Base-by-base conservation (phyloP, 2,797 vertebrate species). In the Anguilla marmorata region DNA sequence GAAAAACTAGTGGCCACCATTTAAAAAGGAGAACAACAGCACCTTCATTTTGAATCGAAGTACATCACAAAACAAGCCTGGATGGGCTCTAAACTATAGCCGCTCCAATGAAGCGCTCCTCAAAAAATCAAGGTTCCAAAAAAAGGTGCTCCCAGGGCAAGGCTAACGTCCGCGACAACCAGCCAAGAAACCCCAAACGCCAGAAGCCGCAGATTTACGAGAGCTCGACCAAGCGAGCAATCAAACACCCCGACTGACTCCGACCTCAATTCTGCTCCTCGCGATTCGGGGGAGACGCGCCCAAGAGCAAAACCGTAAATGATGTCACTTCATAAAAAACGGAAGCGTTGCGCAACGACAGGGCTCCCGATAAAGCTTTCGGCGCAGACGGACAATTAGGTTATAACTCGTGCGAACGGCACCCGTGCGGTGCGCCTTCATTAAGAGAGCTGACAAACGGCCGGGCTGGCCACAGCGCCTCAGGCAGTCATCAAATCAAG, bases 341-440 rank as follows among this genome's bases (percentile, higher is more conserved):
- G 79, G 7, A 82, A 48, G 24, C 8, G 41, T 50, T n/a, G 11
- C 19, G 27, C 41, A 82, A 50, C 37, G 3, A 41, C 79, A 50
- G 21, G 8, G 41, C 79, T 50, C 12, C 5, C 79, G 50, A 11
- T 45, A n/a, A 87, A 88, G 88, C 79, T 88, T 88, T 87, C 30
- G 87, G 86, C 88, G 83, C 76, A 90, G 91, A 93, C 94, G 93
- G 88, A 88, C 88, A 94, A 93, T 93, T 48, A 66, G 63, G 24
- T 24, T 11, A 24, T 90, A 92, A 85, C 80, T 27, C 69, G 89
- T 19, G 27, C 14, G 58, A 58, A 14, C 7, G 45, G 7, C 45
- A n/a, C 2, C 86, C 50, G 19, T 41, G 4, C 3, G 5, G 56
- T 45, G 86, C 16, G 50, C 8, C 56, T 48, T 63, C 56, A 66